Conservation (phyloP, 2,113 vertebrate genomes). For the Hemiprocne comata region DNA sequence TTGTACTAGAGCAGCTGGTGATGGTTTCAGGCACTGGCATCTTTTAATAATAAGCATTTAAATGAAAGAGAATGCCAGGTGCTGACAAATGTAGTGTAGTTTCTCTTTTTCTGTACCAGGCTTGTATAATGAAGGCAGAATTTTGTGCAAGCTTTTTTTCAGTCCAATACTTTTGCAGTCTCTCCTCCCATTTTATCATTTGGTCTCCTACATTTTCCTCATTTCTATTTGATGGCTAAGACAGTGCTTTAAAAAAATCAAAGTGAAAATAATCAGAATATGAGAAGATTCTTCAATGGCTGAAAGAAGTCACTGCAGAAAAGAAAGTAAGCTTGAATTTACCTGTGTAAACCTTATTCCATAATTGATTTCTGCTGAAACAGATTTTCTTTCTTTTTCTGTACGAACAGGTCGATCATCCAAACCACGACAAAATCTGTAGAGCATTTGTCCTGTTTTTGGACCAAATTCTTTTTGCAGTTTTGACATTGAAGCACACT, state of each 20-base stretch:
- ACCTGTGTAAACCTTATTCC: conserved; percentile 96
- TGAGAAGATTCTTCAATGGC: background rate
- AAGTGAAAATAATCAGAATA: conserved; percentile 49
- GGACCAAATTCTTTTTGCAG: conserved; percentile 96
- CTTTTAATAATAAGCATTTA: conserved; percentile 5
- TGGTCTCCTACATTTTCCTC: conserved; percentile 47
- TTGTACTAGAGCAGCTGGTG: background rate
- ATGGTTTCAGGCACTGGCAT: background rate
- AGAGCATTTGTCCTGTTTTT: conserved; percentile 93
- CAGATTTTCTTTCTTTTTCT: conserved; percentile 94
- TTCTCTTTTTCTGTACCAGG: conserved; percentile 47
- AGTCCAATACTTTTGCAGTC: conserved; percentile 30
- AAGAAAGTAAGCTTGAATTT: background rate
- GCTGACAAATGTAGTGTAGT: conserved; percentile 47
- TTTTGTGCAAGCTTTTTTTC: conserved; percentile 56
- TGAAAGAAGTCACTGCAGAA: background rate
- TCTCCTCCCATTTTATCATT: conserved; percentile 42
- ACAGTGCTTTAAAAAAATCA: conserved; percentile 41
- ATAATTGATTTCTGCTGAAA: conserved; percentile 99
- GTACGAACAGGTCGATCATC: conserved; percentile 93
- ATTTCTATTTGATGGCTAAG: conserved; percentile 37
- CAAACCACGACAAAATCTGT: conserved; percentile 93
- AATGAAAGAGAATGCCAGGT: conserved; percentile 41
- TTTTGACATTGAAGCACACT: conserved; percentile 88
- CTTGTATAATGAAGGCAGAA: conserved; percentile 15